A percentile compares a stretch with the other conserved stretches of the same genome.
Conservation (phyloP, 2,888 invertebrate genomes). For the Craniophora ligustri region DNA sequence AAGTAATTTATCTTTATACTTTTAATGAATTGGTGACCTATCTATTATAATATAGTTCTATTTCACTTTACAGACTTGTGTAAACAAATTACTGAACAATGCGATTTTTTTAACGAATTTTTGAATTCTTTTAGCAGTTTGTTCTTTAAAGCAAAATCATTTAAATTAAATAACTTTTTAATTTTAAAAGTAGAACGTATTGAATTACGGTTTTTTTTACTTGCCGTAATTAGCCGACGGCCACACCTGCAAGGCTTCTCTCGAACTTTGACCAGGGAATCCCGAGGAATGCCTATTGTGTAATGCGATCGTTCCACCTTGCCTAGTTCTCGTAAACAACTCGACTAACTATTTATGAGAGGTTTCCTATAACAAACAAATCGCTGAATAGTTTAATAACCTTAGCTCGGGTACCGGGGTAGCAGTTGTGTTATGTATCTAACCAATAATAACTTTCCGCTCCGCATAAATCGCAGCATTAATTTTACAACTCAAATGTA, state of each 20-base stretch:
- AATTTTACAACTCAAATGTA: conserved; percentile 87
- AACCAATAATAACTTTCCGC: conserved; percentile 66
- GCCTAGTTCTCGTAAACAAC: conserved; percentile 63
- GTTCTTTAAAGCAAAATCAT: conserved; percentile 20
- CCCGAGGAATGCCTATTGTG: conserved; percentile 76
- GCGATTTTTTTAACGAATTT: conserved; percentile 12
- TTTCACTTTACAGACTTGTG: not conserved
- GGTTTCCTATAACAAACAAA: conserved; percentile 67
- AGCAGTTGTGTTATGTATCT: conserved; percentile 53
- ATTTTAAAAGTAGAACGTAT: conserved; percentile 54
- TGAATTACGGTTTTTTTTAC: conserved; percentile 62
- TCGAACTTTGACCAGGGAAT: conserved; percentile 84
- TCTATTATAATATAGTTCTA: conserved; percentile 9
- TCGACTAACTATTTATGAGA: conserved; percentile 68
- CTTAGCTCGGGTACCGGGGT: conserved; percentile 30
- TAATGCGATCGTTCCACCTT: conserved; percentile 74
- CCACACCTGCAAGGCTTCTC: conserved; percentile 79
- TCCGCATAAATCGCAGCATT: conserved; percentile 83
- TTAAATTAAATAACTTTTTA: conserved; percentile 23
- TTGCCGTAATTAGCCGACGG: conserved; percentile 75
- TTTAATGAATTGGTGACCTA: too few species aligned
- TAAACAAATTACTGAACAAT: conserved; percentile 9
- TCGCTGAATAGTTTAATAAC: conserved; percentile 53
- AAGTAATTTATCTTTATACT: too few species aligned
- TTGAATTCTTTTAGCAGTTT: not conserved